Percentiles rank a stretch among this genome's conserved stretches.
phyloP scores from a whole-genome alignment of 2,113 vertebrate species.

The Nothoprocta pentlandii region DNA sequence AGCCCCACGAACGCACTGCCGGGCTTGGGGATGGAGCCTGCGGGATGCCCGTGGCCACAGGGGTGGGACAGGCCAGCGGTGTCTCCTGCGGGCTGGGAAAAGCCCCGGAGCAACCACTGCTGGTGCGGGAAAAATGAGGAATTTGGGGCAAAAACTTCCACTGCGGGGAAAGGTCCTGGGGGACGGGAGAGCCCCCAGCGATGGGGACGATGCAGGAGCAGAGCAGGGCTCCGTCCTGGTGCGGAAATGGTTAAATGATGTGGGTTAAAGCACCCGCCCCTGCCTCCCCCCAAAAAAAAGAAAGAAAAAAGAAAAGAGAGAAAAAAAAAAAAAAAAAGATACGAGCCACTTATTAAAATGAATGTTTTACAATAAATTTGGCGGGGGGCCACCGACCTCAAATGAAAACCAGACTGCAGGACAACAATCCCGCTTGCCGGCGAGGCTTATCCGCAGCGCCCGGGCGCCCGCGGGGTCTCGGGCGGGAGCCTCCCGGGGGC shows the following conservation, averaged over 20 bases:
- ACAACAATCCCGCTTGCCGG: slow-evolving; percentile 6
- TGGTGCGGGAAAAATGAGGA: too few species aligned
- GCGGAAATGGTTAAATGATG: slow-evolving; percentile 60
- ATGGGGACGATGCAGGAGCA: neutral
- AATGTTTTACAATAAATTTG: slow-evolving; percentile 72
- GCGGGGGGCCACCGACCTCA: slow-evolving; percentile 68
- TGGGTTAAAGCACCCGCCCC: neutral
- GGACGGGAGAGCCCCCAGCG: too few species aligned
- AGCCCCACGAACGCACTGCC: too few species aligned
- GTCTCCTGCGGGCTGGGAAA: too few species aligned
- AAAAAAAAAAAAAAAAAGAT: neutral
- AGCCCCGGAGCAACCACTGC: too few species aligned
- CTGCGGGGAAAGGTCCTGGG: too few species aligned
- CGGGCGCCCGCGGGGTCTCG: neutral
- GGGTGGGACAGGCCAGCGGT: too few species aligned
- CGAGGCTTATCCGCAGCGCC: neutral
- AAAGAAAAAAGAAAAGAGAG: neutral
- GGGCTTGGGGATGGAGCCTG: neutral
- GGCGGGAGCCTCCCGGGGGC: too few species aligned
- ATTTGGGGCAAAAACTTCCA: too few species aligned
- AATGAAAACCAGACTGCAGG: slow-evolving; percentile 72
- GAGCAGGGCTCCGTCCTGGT: neutral
- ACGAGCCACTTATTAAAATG: slow-evolving; percentile 72
- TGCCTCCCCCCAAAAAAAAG: too few species aligned
- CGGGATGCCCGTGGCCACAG: neutral